A percentile compares a stretch with the other conserved stretches of the same genome.
phyloP scores from a whole-genome alignment of 2,797 vertebrate species.

The Dendrocincla tyrannina region DNA sequence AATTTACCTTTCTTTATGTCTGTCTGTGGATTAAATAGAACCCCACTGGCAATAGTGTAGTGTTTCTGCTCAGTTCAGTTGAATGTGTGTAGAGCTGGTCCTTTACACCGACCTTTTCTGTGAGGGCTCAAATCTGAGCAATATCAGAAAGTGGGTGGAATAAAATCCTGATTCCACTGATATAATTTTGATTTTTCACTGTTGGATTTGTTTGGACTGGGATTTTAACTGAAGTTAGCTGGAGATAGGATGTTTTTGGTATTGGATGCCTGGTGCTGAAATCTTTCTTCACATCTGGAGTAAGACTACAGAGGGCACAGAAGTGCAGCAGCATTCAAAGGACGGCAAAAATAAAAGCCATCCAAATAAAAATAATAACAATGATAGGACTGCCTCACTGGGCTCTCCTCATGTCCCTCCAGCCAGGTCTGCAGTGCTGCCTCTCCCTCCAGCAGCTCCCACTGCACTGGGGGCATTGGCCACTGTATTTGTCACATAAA shows the following conservation, averaged over 20 bases:
- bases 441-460: not conserved
- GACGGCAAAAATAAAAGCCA: not conserved
- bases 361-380: not conserved
- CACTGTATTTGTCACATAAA: not conserved
- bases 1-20: not conserved
- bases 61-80: not conserved
- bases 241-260: not conserved
- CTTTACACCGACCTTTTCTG: not conserved
- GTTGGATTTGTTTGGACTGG: not conserved
- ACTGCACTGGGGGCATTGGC: not conserved
- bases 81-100: not conserved
- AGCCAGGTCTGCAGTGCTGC: not conserved
- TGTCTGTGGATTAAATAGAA: not conserved
- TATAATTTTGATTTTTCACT: not conserved
- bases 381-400: not conserved
- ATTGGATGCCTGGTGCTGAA: not conserved
- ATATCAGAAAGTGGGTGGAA: not conserved
- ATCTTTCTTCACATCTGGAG: not conserved
- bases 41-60: not conserved
- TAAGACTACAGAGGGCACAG: not conserved
- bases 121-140: not conserved
- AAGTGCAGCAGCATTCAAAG: not conserved
- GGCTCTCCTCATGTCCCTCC: not conserved
- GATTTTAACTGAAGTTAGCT: not conserved
- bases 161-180: not conserved